Evolutionary conservation across 1,140 invertebrate species (phyloP).

Genomic region (Listronotus bonariensis): DNA sequence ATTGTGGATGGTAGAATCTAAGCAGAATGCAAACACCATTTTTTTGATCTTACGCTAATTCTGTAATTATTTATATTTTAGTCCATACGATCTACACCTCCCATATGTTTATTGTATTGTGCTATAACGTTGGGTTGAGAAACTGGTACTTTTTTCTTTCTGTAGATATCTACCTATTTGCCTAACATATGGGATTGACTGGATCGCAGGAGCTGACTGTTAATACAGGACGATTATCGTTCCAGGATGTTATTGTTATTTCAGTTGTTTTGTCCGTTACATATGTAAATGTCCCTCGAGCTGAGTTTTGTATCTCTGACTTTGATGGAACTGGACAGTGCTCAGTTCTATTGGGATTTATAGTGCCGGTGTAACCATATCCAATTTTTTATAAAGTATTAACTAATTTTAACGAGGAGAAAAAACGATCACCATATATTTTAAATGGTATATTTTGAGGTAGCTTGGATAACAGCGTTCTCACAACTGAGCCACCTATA

Average conservation of each 20-base stretch:
- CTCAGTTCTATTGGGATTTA: conserved; percentile 17
- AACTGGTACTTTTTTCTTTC: conserved; percentile 43
- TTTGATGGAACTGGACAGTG: no score
- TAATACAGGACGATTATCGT: conserved; percentile 15
- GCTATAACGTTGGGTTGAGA: conserved; percentile 40
- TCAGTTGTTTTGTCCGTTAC: conserved; percentile 9
- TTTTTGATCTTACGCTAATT: conserved; percentile 40
- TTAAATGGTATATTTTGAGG: conserved; percentile 32
- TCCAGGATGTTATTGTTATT: no score
- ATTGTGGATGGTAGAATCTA: no score
- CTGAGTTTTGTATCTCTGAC: no score
- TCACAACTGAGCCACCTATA: conserved; percentile 34
- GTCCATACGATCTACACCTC: conserved; percentile 48
- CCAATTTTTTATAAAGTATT: neutral
- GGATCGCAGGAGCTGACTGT: conserved; percentile 48
- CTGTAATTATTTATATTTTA: conserved; percentile 42
- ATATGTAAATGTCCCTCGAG: conserved; percentile 19
- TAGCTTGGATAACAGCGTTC: conserved; percentile 23
- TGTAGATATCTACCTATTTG: conserved; percentile 44
- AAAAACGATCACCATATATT: no score
- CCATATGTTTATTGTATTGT: conserved; percentile 52
- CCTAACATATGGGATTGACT: conserved; percentile 37
- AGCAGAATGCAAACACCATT: conserved; percentile 49
- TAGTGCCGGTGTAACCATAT: conserved; percentile 16
- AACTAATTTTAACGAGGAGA: conserved; percentile 31